Evolutionary conservation across 2,113 vertebrate species (phyloP), one percentile per base, ranked within the genome.

Genomic region (Hemiprocne comata): DNA sequence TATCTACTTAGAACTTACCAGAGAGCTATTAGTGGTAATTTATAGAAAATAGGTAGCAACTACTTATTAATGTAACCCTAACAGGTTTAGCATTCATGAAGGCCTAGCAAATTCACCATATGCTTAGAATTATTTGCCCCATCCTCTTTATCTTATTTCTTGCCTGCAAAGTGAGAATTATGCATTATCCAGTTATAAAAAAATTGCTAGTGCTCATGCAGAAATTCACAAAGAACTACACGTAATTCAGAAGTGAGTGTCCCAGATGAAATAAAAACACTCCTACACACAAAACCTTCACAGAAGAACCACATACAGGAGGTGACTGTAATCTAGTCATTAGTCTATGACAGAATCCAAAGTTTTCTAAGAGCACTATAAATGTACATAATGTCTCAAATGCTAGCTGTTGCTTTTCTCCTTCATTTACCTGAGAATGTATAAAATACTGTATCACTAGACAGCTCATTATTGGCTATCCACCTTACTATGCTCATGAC

Each of bases 391-490:
- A 57, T 13, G 31, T 67, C 61, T 57, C 90, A 64, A 93, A 83
- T 82, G 29, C 61, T 88, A 95, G 85, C 82, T 87, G 87, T 58
- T 79, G 72, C 77, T 95, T 96, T 83, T 29, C 53, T 90, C 85
- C 95, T 95, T 95, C 53, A 28, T 92, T 96, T 89, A 94, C 20
- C 70, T 93, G 57, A 36, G 97, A 94, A 95, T 57, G 20, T 16
- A 71, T 40, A 67, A 85, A 89, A 58, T 51, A 65, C 10, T 11
- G 0, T 44, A 55, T 70, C 77, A 74, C 19, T 55, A 51, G 34
- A 71, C 31, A 70, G 79, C 44, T 96, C 36, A 91, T 94, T 51
- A 82, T 38, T 87, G 73, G 80, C 36, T 82, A 53, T 76, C 54
- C 31, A 89, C 54, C 40, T 82, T 42, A 96, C 89, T 61, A 73